phyloP scores from a whole-genome alignment of 2,113 vertebrate genomes.

The Esox niger region DNA sequence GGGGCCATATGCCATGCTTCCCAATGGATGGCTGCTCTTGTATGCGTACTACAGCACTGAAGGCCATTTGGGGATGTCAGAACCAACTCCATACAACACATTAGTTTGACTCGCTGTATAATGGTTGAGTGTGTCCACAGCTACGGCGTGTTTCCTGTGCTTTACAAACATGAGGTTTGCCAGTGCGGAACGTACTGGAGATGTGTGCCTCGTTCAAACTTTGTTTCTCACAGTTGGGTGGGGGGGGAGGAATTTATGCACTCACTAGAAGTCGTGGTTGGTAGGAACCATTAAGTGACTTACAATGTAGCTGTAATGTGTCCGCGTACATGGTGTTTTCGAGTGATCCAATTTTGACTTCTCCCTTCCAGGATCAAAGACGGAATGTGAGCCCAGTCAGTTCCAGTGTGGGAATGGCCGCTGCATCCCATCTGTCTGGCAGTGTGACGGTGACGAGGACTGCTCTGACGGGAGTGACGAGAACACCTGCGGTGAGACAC shows the following conservation, averaged over 20 bases:
- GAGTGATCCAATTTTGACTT: not conserved
- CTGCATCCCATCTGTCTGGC: conserved; percentile 91
- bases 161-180: not conserved
- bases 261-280: too few relatives aligned
- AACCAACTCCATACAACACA: too few relatives aligned
- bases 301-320: too few relatives aligned
- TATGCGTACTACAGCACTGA: not conserved
- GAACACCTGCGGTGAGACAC: conserved; percentile 84
- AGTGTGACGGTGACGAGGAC: conserved; percentile 93
- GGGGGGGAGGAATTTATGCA: too few relatives aligned
- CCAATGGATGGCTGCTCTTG: not conserved
- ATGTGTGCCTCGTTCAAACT: too few relatives aligned
- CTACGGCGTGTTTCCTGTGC: not conserved
- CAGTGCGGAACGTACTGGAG: too few relatives aligned
- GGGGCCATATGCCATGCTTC: not conserved
- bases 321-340: not conserved
- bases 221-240: too few relatives aligned
- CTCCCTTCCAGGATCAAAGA: conserved; percentile 72
- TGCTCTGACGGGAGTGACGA: conserved; percentile 92
- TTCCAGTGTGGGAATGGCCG: conserved; percentile 93
- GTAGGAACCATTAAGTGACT: too few relatives aligned
- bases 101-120: not conserved
- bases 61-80: too few relatives aligned
- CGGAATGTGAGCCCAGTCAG: conserved; percentile 86
- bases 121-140: not conserved